Percentiles rank a stretch among this genome's conserved stretches.
phyloP scores from a whole-genome alignment of 1,140 invertebrate genomes.

The Sesamia nonagrioides region DNA sequence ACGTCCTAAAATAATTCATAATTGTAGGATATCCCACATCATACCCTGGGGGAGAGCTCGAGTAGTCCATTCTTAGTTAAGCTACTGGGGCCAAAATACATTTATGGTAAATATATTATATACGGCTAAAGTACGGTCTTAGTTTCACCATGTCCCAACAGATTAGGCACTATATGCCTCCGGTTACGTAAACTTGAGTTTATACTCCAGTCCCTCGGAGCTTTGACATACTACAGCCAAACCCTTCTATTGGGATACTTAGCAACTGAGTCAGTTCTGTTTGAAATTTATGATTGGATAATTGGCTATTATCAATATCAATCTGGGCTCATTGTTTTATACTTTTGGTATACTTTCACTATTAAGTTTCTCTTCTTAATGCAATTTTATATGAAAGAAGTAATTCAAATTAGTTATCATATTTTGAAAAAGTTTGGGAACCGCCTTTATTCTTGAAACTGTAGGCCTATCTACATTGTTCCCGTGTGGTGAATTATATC shows the following conservation, averaged over 20 bases:
- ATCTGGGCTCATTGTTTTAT: too few relatives aligned
- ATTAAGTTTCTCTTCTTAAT: too few relatives aligned
- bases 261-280: not conserved
- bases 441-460: too few relatives aligned
- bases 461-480: too few relatives aligned
- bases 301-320: not conserved
- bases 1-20: not conserved
- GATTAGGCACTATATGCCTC: conserved; percentile 32
- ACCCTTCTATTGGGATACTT: conserved; percentile 11
- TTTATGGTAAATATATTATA: conserved; percentile 37
- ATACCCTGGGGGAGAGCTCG: not conserved
- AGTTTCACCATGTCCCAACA: conserved; percentile 7
- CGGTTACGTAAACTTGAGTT: conserved; percentile 40
- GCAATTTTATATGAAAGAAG: too few relatives aligned
- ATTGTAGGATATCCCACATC: too few relatives aligned
- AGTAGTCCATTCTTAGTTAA: not conserved
- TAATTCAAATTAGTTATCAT: too few relatives aligned
- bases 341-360: too few relatives aligned
- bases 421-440: too few relatives aligned
- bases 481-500: too few relatives aligned
- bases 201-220: conserved; percentile 3
- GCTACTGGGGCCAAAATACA: conserved; percentile 13
- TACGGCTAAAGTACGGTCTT: conserved; percentile 25
- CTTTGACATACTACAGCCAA: not conserved
- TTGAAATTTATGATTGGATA: not conserved